Evolutionary conservation across 2,113 vertebrate species (phyloP), one percentile per base, ranked within the genome.

Genomic region (Xyliphius kryptos): DNA sequence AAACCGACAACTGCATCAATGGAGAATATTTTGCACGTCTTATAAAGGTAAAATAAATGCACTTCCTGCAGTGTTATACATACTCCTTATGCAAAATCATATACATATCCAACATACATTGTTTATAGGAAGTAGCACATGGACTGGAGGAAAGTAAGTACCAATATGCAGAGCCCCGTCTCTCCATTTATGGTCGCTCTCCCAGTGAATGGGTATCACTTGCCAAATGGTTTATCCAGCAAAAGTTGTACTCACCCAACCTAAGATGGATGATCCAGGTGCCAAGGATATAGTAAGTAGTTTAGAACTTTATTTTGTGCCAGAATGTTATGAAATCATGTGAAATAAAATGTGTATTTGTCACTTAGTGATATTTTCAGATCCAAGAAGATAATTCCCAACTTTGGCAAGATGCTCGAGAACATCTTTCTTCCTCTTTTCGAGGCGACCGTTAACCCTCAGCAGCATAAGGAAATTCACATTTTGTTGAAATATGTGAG

Each of bases 191-290:
- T 0, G 96, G 96, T 17, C 86, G 94, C 46, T 91, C 88, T 50
- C 59, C 86, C 0, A 81, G 82, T 1, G 96, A 99, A 68, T 99
- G 96, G 96, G 67, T 82, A 56, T 83, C 46, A 67, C 81, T 99
- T 40, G 89, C 94, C 6, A 82, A 75, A 17, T 99, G 96, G 96
- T 99, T 98, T 77, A 96, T 97, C 76, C 91, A 91, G 63, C 92
- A 99, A 48, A 91, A 89, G 76, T 84, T 99, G 65, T 89, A 97
- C 83, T 98, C 95, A 0, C 91, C 94, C 67, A 92, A 97, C 79
- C 87, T 97, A 89, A 91, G 91, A 75, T 99, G 93, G 93, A 91
- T 99, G 76, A 97, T 99, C 79, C 96, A 99, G 77, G 84, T 99
- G 58, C 96, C 95, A 62, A 87, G 96, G 73, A 97, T 98, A 82